A percentile compares a stretch with the other conserved stretches of the same genome.
These are phyloP conservation scores for Leptobrachium ailaonicum DNA, from an alignment of 2,113 vertebrate species.

Conservation along the genomic window DNA sequence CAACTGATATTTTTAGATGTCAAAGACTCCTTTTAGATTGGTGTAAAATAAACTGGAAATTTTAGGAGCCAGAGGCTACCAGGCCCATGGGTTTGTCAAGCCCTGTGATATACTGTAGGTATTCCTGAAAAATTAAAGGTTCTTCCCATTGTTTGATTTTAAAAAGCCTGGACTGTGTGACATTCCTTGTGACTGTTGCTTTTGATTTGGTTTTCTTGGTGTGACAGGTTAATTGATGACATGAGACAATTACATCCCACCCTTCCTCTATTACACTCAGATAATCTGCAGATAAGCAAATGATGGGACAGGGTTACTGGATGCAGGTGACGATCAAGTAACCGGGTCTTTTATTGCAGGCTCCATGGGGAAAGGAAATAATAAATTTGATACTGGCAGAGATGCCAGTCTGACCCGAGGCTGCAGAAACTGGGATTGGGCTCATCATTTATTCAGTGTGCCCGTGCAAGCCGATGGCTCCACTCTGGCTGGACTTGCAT, in stretches of 20 bases:
- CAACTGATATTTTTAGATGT: too few species aligned
- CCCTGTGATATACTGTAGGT: too few species aligned
- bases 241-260: conserved; percentile 13
- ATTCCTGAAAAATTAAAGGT: too few species aligned
- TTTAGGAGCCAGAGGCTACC: too few species aligned
- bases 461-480: conserved; percentile 4
- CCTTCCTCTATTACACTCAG: conserved; percentile 7
- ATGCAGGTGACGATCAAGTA: conserved; percentile 38
- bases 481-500: conserved; percentile 22
- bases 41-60: too few species aligned
- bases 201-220: not conserved
- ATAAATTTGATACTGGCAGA: conserved; percentile 34
- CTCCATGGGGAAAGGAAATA: conserved; percentile 32
- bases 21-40: too few species aligned
- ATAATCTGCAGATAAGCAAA: conserved; percentile 25
- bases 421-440: conserved; percentile 32
- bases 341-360: conserved; percentile 38
- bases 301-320: conserved; percentile 18
- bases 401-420: conserved; percentile 29
- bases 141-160: too few species aligned
- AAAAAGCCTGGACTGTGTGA: too few species aligned
- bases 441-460: conserved; percentile 42
- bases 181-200: too few species aligned
- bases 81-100: too few species aligned
- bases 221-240: conserved; percentile 33